These are phyloP conservation scores for Chloropsis cyanopogon DNA, from an alignment of 2,113 vertebrate species.

Conservation along the genomic window DNA sequence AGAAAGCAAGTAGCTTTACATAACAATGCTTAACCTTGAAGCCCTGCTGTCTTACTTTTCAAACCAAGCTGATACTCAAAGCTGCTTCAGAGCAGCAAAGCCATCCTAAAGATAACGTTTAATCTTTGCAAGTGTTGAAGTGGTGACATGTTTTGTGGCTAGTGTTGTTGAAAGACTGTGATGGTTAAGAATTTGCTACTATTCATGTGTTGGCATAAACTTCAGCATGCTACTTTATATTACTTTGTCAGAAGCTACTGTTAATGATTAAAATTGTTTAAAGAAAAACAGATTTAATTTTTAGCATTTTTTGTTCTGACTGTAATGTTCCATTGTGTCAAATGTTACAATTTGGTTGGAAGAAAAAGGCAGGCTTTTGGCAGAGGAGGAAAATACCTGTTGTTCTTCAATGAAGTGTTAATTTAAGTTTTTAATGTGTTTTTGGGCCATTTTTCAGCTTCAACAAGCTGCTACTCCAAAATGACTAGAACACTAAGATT, in stretches of 20 bases:
- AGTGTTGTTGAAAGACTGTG: slow-evolving; percentile 44
- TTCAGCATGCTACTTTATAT: slow-evolving; percentile 1
- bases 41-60: not conserved
- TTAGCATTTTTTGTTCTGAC: not conserved
- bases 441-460: not conserved
- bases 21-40: not conserved
- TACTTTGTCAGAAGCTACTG: slow-evolving; percentile 54
- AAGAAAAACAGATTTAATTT: not conserved
- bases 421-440: not conserved
- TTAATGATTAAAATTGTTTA: not conserved
- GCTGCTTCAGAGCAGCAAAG: not conserved
- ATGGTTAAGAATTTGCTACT: not conserved
- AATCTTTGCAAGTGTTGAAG: not conserved
- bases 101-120: not conserved
- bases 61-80: not conserved
- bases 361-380: not conserved
- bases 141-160: slow-evolving; percentile 18
- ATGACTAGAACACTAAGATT: not conserved
- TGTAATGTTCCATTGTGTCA: not conserved
- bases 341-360: not conserved
- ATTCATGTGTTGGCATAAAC: not conserved
- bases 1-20: not conserved
- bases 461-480: not conserved
- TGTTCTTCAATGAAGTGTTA: not conserved
- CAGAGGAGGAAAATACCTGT: not conserved